A percentile compares a stretch with the other conserved stretches of the same genome.
Evolutionary conservation across 2,888 invertebrate species (phyloP).

Genomic region (Patella pellucida): DNA sequence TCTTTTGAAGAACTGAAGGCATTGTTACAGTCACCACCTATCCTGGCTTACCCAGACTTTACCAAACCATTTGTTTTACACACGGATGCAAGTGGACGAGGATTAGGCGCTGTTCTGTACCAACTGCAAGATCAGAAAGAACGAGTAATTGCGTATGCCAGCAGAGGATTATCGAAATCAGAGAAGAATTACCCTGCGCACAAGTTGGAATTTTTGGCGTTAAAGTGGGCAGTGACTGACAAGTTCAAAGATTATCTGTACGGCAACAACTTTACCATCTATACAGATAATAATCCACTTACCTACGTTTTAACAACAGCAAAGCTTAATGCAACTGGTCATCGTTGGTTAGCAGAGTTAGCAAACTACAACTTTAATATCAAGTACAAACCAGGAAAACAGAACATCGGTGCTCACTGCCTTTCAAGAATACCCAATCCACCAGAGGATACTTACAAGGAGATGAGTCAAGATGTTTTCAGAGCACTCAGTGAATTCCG

Average conservation of each 20-base stretch:
- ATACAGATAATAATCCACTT: no score
- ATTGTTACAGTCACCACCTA: no score
- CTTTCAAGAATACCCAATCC: no score
- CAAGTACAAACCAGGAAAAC: slow-evolving; percentile 16
- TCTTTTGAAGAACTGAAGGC: slow-evolving; percentile 29
- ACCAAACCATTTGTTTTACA: no score
- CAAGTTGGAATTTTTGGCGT: slow-evolving; percentile 28
- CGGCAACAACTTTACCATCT: no score
- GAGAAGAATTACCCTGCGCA: slow-evolving; percentile 28
- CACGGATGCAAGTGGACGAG: slow-evolving; percentile 27
- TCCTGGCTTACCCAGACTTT: no score
- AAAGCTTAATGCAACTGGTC: slow-evolving; percentile 28
- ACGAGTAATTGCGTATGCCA: slow-evolving; percentile 27
- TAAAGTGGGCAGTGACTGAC: slow-evolving; percentile 30
- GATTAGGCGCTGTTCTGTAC: slow-evolving; percentile 33
- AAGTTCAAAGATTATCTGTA: no score
- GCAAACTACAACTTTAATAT: slow-evolving; percentile 20
- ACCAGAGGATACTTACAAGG: no score
- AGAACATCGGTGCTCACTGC: slow-evolving; percentile 26
- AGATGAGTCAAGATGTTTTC: no score
- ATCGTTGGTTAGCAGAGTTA: slow-evolving; percentile 27
- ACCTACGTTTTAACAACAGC: slow-evolving; percentile 17
- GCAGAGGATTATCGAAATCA: slow-evolving; percentile 17
- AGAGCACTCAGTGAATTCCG: no score
- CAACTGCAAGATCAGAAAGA: slow-evolving; percentile 22